Conservation (phyloP, 2,888 invertebrate species). For the Diplazon laetatorius region DNA sequence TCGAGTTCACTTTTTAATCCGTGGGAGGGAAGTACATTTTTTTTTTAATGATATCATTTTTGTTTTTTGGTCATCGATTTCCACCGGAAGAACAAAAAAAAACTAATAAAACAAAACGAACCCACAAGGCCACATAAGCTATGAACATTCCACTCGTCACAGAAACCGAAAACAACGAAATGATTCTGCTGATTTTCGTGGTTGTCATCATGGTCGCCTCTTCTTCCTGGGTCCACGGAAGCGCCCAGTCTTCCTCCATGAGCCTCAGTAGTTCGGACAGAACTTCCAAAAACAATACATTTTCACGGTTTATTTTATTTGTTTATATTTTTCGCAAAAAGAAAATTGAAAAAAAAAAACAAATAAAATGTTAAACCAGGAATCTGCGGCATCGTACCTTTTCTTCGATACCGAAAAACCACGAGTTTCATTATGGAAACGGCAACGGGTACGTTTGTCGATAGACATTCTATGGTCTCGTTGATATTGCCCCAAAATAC, state of each 20-base stretch:
- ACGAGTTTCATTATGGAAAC: conserved; percentile 69
- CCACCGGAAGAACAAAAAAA: neutral
- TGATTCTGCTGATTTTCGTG: conserved; percentile 62
- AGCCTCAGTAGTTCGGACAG: conserved; percentile 36
- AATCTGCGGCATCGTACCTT: conserved; percentile 59
- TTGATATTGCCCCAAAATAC: conserved; percentile 67
- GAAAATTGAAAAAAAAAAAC: neutral
- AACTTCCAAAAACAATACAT: conserved; percentile 35
- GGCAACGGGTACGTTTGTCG: conserved; percentile 67
- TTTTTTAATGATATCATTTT: no score
- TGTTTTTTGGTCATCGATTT: no score
- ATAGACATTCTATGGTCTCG: conserved; percentile 67
- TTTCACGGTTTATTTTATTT: no score
- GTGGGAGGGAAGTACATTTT: no score
- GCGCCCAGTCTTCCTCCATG: conserved; percentile 59
- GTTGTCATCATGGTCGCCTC: conserved; percentile 57
- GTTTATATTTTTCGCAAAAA: no score
- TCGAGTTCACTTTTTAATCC: no score
- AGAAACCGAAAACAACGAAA: conserved; percentile 60
- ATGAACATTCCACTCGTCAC: conserved; percentile 60
- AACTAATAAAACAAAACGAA: conserved; percentile 13
- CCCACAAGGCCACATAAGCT: conserved; percentile 51
- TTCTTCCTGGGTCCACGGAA: conserved; percentile 55
- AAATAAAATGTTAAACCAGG: neutral
- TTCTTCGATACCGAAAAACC: conserved; percentile 67